Evolutionary conservation across 37 sponge, comb jelly and placozoan genomes (phyloP), one percentile per base, ranked within the genome.

Genomic region (Theonella swinhoei): DNA sequence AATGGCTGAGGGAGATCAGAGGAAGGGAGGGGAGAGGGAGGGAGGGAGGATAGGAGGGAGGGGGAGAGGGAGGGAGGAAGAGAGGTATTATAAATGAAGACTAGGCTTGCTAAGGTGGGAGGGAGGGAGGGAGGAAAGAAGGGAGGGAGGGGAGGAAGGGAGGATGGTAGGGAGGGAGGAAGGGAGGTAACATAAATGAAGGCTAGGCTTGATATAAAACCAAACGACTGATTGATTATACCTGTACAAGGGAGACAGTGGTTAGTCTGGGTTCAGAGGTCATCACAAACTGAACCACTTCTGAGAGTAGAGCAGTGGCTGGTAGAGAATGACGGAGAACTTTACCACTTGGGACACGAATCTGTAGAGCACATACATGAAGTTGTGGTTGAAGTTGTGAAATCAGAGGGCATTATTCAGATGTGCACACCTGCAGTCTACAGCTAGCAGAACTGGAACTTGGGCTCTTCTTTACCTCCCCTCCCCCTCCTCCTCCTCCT

Each of bases 271-370:
- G 75, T 24, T 60, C 32, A 20, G 39, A 39, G 3, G 68, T 29
- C 36, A 38, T 32, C 1, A 90, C 75, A 75, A 76, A 68, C 14
- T 30, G 36, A 23, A 40, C 60, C 11, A 90, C 82, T 4, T 90
- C 86, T 68, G 28, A 35, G 8, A 90, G 81, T 2, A 35, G 28
- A 31, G 86, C 73, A 14, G 76, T 59, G 4, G 82, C 29, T 24
- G 81, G 81, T 39, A 90, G 84, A 39, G 1, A 60, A 19, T 80
- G 76, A 23, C 90, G 59, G 4, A 90, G 61, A 11, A 71, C 73
- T 11, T 31, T 62, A 5, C 90, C 90, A 75, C 41, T 60, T 3
- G 90, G 86, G 0, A 90, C 66, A 40, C 90, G 64, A 0, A 90
- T 70, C 78, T 89, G 80, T 23, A 80, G 31, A 24, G 62, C 28